Percentiles rank a stretch among this genome's conserved stretches.
These are phyloP conservation scores for Phaetusa simplex DNA, from an alignment of 2,113 vertebrate species.

Conservation along the genomic window DNA sequence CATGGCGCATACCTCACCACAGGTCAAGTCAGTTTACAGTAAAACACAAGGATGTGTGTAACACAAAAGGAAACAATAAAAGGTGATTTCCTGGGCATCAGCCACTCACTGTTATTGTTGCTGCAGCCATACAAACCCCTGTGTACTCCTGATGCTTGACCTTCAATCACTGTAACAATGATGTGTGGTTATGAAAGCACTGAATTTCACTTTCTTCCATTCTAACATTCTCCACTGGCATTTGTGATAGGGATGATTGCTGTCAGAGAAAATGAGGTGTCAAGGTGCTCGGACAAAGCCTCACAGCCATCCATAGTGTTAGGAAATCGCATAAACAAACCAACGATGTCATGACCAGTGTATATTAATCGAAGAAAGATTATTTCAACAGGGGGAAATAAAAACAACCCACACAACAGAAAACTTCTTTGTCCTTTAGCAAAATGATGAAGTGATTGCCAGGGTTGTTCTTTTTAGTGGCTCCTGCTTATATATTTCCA, in stretches of 20 bases:
- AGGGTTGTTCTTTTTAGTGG: neutral
- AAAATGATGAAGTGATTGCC: neutral
- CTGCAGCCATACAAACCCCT: neutral
- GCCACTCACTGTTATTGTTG: neutral
- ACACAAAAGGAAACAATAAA: conserved; percentile 36
- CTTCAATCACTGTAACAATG: conserved; percentile 26
- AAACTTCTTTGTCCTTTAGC: neutral
- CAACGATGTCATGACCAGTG: neutral
- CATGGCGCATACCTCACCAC: neutral
- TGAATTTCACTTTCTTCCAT: conserved; percentile 17
- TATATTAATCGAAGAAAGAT: neutral
- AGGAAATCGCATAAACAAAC: conserved; percentile 13
- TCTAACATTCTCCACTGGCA: neutral
- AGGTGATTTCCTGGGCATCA: conserved; percentile 38
- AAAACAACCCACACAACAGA: neutral
- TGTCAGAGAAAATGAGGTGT: conserved; percentile 39
- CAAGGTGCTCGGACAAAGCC: conserved; percentile 16
- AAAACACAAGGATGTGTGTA: conserved; percentile 23
- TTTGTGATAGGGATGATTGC: conserved; percentile 26
- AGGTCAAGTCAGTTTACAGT: neutral
- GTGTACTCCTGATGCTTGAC: neutral
- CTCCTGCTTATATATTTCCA: neutral
- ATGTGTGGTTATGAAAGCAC: neutral
- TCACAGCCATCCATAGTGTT: neutral
- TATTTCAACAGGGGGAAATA: neutral